Percentiles rank a stretch among this genome's conserved stretches.
Conservation (phyloP, 1,140 invertebrate species). For the Cydia amplana region DNA sequence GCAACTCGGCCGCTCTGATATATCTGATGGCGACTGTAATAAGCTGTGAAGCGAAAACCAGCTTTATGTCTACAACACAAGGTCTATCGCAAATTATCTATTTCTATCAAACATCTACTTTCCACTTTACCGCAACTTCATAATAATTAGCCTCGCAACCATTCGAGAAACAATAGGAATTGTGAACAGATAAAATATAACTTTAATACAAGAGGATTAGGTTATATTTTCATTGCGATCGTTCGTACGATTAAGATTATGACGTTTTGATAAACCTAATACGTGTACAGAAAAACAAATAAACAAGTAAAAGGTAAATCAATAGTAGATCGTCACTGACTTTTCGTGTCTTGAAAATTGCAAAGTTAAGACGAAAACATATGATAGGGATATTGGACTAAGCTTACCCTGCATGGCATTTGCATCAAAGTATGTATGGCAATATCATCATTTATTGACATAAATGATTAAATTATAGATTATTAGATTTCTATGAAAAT, state of each 20-base stretch:
- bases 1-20: too few species aligned
- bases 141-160: neutral
- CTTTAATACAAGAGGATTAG: neutral
- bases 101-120: neutral
- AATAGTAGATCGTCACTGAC: neutral
- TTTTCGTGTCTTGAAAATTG: too few species aligned
- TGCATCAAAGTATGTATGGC: too few species aligned
- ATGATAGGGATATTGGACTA: too few species aligned
- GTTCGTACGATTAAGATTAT: conserved; percentile 2
- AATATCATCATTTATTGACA: too few species aligned
- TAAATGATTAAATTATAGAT: too few species aligned
- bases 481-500: too few species aligned
- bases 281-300: conserved; percentile 8
- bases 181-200: neutral
- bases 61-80: neutral
- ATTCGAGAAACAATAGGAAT: neutral
- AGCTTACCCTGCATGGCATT: too few species aligned
- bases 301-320: neutral
- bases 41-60: neutral
- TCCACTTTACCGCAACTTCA: neutral
- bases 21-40: too few species aligned
- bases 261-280: neutral
- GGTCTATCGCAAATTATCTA: neutral
- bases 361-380: too few species aligned
- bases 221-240: neutral